A percentile compares a stretch with the other conserved stretches of the same genome.
Evolutionary conservation across 2,113 vertebrate species (phyloP).

Genomic region (Gobius niger): DNA sequence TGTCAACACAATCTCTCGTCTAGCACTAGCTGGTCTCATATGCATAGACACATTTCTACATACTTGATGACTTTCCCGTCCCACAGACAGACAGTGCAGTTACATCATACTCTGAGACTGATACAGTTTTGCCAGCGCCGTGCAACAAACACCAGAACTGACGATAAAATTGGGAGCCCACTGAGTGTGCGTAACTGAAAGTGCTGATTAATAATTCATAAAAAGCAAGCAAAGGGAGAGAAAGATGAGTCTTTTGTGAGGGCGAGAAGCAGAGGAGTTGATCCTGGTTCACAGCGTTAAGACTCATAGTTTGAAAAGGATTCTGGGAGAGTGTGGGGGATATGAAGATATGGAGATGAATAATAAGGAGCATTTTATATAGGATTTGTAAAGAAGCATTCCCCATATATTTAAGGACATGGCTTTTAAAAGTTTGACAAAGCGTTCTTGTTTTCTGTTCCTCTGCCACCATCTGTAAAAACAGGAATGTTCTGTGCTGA

Average conservation of each 20-base stretch:
- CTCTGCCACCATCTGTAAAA: background rate
- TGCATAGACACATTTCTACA: slow-evolving; percentile 9
- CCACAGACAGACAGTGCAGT: background rate
- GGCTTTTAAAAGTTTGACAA: slow-evolving; percentile 9
- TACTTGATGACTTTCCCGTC: background rate
- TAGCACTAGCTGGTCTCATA: background rate
- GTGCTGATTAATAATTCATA: slow-evolving; percentile 73
- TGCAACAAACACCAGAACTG: slow-evolving; percentile 39
- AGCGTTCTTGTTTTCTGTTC: slow-evolving; percentile 4
- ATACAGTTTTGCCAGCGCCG: slow-evolving; percentile 4
- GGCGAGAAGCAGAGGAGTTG: slow-evolving; percentile 58
- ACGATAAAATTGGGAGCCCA: slow-evolving; percentile 57
- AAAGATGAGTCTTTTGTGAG: slow-evolving; percentile 63
- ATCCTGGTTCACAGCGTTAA: slow-evolving; percentile 49
- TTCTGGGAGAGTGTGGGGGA: slow-evolving; percentile 21
- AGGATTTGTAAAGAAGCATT: slow-evolving; percentile 19
- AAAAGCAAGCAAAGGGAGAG: slow-evolving; percentile 61
- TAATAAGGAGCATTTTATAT: slow-evolving; percentile 44
- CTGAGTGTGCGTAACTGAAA: slow-evolving; percentile 58
- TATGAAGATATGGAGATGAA: slow-evolving; percentile 35
- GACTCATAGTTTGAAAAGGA: slow-evolving; percentile 33
- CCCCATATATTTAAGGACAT: slow-evolving; percentile 4
- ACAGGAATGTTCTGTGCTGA: background rate
- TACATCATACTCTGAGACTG: slow-evolving; percentile 7
- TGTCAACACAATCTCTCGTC: background rate